These are phyloP conservation scores for Drosophila truncata DNA, from an alignment of 1,140 invertebrate species.

Conservation along the genomic window DNA sequence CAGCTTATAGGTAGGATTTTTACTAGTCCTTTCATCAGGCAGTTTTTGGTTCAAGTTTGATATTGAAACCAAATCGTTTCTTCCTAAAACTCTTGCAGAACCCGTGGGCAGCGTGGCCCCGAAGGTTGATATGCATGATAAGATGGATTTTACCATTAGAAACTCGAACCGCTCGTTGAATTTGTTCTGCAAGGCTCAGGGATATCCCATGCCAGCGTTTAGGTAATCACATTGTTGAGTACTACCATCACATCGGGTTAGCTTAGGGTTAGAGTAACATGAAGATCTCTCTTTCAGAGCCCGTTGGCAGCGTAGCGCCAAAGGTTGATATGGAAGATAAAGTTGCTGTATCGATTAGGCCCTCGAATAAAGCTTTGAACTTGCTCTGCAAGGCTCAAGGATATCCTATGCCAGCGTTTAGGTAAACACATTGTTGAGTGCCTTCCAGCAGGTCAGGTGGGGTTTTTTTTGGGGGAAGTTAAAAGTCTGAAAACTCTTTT, in stretches of 20 bases:
- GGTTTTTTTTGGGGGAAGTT: constrained; percentile 49
- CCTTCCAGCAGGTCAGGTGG: neutral
- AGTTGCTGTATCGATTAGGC: constrained; percentile 47
- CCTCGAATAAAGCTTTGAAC: constrained; percentile 37
- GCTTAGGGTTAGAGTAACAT: too few relatives aligned
- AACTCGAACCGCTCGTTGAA: constrained; percentile 53
- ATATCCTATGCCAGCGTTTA: constrained; percentile 89
- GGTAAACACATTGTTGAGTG: constrained; percentile 85
- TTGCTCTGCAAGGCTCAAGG: constrained; percentile 88
- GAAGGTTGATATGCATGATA: constrained; percentile 87
- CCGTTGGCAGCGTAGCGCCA: constrained; percentile 89
- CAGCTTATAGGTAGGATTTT: constrained; percentile 87
- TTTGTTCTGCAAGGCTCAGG: constrained; percentile 88
- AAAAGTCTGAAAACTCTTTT: constrained; percentile 9
- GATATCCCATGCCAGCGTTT: constrained; percentile 89
- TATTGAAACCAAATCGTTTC: neutral
- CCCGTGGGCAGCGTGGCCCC: constrained; percentile 90
- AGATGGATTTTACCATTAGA: constrained; percentile 60
- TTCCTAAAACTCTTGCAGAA: constrained; percentile 85
- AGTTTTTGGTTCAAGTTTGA: constrained; percentile 48
- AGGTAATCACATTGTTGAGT: constrained; percentile 86
- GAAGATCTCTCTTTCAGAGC: constrained; percentile 86
- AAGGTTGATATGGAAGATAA: constrained; percentile 87
- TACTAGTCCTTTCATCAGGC: constrained; percentile 79
- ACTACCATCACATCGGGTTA: neutral